phyloP scores from a whole-genome alignment of 92 coral and sea anemone species.

The Diadumene lineata region DNA sequence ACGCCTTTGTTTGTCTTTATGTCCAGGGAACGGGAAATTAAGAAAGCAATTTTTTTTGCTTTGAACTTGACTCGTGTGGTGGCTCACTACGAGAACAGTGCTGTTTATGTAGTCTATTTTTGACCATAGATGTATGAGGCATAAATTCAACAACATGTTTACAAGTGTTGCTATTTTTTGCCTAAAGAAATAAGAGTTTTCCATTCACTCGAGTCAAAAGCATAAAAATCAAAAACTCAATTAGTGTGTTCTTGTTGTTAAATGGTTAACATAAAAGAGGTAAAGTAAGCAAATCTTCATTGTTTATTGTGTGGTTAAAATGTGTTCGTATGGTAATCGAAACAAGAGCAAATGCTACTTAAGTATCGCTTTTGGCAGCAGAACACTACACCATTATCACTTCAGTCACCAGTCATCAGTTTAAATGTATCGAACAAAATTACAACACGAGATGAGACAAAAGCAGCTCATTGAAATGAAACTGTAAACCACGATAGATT shows the following conservation, averaged over 20 bases:
- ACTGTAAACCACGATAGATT: not conserved
- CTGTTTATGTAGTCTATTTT: too few species aligned
- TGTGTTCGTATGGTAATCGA: conserved; percentile 10
- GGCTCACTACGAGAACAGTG: conserved; percentile 9
- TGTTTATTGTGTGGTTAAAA: conserved; percentile 20
- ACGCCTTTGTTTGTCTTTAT: conserved; percentile 24
- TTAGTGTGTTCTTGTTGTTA: conserved; percentile 13
- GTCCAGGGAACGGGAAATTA: conserved; percentile 41
- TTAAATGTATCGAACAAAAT: conserved; percentile 8
- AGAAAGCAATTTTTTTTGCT: conserved; percentile 16
- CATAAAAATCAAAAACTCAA: not conserved
- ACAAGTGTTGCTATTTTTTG: too few species aligned
- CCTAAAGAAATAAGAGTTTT: too few species aligned
- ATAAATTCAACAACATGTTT: too few species aligned
- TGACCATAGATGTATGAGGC: too few species aligned
- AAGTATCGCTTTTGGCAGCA: conserved; percentile 38
- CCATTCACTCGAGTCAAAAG: not conserved
- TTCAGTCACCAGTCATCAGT: conserved; percentile 13
- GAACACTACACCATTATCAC: conserved; percentile 19
- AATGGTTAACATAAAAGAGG: conserved; percentile 19
- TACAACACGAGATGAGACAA: conserved; percentile 13
- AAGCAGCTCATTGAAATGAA: too few species aligned
- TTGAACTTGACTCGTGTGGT: conserved; percentile 10
- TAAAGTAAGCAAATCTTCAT: conserved; percentile 21
- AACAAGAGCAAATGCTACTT: conserved; percentile 26